Conservation (phyloP, 2,797 vertebrate species). For the Anas flavirostris region DNA sequence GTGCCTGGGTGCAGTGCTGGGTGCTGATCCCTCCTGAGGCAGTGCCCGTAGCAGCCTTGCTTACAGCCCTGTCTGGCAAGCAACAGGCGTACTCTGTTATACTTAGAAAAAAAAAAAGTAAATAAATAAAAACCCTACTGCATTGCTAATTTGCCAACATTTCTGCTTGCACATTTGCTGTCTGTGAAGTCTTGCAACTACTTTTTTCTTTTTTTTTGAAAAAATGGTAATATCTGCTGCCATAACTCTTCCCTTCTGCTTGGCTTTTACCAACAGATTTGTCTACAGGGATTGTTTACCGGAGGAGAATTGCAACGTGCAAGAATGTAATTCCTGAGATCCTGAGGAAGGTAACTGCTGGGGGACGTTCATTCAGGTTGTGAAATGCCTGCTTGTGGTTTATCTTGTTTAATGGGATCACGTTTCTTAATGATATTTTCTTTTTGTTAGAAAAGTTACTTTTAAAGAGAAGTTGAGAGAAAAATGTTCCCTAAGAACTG, state of each 20-base stretch:
- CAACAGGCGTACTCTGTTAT: no score
- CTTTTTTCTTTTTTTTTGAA: not conserved
- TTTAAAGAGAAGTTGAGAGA: not conserved
- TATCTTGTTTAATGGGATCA: not conserved
- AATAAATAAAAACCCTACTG: no score
- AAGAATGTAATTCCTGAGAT: constrained; percentile 78
- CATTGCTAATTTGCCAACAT: not conserved
- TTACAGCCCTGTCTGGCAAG: not conserved
- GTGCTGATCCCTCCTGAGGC: not conserved
- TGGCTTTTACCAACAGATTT: constrained; percentile 55
- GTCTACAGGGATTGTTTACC: constrained; percentile 73
- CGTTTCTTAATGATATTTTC: not conserved
- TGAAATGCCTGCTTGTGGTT: not conserved
- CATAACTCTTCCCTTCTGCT: not conserved
- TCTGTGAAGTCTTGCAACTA: not conserved
- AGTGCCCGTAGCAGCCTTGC: fast-evolving
- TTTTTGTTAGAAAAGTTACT: not conserved
- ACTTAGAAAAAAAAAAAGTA: no score
- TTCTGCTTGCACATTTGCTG: not conserved
- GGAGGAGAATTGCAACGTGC: constrained; percentile 76
- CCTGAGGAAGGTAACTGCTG: constrained; percentile 75
- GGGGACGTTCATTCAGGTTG: not conserved
- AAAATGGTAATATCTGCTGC: not conserved
- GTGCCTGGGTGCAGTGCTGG: not conserved
- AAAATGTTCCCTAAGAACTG: not conserved